Base-by-base conservation (phyloP, 2,113 vertebrate genomes). In the Ptilonorhynchus violaceus region DNA sequence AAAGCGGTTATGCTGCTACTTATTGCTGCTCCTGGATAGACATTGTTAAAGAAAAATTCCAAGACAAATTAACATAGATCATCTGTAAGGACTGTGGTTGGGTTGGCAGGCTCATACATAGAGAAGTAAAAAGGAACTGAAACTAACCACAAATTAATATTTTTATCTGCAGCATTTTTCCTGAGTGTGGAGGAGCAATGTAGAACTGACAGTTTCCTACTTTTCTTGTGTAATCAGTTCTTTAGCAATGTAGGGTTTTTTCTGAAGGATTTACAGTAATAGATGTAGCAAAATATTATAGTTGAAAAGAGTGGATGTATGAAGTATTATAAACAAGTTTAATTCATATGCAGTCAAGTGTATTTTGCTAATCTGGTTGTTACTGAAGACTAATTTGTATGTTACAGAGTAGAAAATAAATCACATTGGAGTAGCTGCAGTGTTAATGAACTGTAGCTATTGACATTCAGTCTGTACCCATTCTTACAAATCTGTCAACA, bases 21-120 rank as follows among this genome's bases (percentile, higher is more conserved):
- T 82, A 78, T 58, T 73, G 55, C 56, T 85, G 24, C 76, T 66
- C 24, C 88, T 84, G 60, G 67, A 75, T 84, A 69, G 74, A 91
- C 55, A 59, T 30, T 91, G 42, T 95, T 23, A 3, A 28, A 85
- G 74, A 78, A 84, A 85, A 96, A 90, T 81, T 92, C 46, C 60
- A 68, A 66, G 89, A 93, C 37, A 87, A 91, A 77, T 97, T 80
- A 68, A 87, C 52, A 18, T 42, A 73, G n/a, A 83, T 89, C n/a
- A 52, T 78, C 56, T 84, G 67, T 89, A 72, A 93, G 69, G 85
- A 83, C 82, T 85, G 85, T 84, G 52, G 14, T 74, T 76, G 30
- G 6, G 11, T 97, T 94, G 47, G 52, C 68, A 93, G 37, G 35
- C 50, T 88, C 42, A 67, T 82, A 64, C 23, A 25, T 21, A n/a